Base-by-base conservation (phyloP, 2,888 invertebrate genomes). In the Drosophila kuntzei region DNA sequence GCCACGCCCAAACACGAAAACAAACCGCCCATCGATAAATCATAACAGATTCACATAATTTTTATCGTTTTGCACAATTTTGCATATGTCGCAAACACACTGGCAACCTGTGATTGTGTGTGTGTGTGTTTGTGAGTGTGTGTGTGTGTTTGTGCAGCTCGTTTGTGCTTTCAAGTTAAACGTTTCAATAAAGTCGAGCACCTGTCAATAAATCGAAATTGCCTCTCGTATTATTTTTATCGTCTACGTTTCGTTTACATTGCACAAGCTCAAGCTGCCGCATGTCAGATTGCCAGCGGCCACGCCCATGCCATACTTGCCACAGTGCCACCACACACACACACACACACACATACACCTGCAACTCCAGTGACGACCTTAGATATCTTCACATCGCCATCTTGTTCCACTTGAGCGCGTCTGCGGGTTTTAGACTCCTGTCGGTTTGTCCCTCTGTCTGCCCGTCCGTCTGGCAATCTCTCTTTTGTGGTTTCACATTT, bases 121-220 rank as follows among this genome's bases (percentile, higher is more conserved):
- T 32, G 32, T 8, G 49, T 9, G 34, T 54, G 11, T 27, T 11
- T 39, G 41, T 3, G 44, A 11, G 32, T 54, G 12, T 50, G n/a
- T 25, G 16, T 3, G 18, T 16, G 37, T 34, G 32, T 39, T 18
- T 27, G 57, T 41, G 46, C n/a, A 44, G 29, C 46, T 55, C 68
- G 50, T 29, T 63, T 72, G 60, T 57, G 60, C 60, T 82, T 80
- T 83, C 71, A 76, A 85, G 77, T 85, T 87, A 80, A 86, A 86
- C 85, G 85, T 88, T 88, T 86, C 84, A 89, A 89, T 84, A 87
- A 89, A 87, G 87, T 84, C 82, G 85, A 89, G 87, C 87, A 89
- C 89, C 87, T 89, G 89, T 87, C 89, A 89, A 87, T 89, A 89
- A 89, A 85, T 83, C 79, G 82, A 86, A 87, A 89, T 89, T 89